Conservation (phyloP, 2,888 invertebrate species). For the Augochlorella aurata region DNA sequence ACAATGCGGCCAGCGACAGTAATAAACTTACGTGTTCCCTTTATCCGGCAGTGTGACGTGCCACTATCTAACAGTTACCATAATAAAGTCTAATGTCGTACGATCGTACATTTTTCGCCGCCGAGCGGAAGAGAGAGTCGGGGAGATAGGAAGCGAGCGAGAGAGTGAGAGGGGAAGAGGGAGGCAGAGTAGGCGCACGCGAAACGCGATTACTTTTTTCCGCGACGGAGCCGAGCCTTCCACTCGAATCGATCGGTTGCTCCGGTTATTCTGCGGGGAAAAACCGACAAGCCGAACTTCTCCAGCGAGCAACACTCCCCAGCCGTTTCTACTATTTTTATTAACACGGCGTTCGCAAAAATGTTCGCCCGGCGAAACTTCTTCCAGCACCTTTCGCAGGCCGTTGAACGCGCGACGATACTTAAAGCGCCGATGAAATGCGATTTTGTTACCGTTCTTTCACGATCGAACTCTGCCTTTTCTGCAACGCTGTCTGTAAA, state of each 20-base stretch:
- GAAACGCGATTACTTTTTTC: constrained; percentile 10
- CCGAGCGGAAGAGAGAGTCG: background rate
- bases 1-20: background rate
- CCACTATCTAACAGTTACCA: constrained; percentile 1
- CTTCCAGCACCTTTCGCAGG: too few species aligned
- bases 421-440: too few species aligned
- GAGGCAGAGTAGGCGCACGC: background rate
- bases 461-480: too few species aligned
- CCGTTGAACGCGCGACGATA: too few species aligned
- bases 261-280: background rate
- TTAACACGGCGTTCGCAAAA: background rate
- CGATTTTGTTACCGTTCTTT: too few species aligned
- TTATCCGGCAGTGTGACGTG: background rate
- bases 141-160: too few species aligned
- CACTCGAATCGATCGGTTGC: constrained; percentile 7
- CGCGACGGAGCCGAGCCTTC: background rate
- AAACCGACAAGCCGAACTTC: background rate
- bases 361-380: background rate
- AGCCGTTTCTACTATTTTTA: background rate
- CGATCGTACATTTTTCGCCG: constrained; percentile 5
- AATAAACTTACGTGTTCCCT: background rate
- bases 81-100: constrained; percentile 14
- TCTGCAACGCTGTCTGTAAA: too few species aligned
- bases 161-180: too few species aligned
- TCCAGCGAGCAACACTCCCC: background rate